Conservation (phyloP, 2,113 vertebrate species). For the Nettapus auritus region DNA sequence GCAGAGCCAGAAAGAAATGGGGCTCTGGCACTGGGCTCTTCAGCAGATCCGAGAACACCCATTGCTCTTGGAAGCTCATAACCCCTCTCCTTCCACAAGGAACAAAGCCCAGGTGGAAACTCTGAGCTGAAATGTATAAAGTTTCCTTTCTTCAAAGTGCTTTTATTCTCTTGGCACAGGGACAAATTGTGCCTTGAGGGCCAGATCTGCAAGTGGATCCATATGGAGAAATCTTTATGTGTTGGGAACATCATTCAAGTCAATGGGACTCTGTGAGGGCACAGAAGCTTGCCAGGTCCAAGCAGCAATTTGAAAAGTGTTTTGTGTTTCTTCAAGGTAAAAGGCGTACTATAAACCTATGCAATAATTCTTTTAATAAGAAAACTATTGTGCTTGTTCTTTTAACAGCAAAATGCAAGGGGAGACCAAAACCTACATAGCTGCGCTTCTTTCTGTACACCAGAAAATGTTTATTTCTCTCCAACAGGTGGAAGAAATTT, state of each 20-base stretch:
- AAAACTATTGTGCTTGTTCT: conserved; percentile 32
- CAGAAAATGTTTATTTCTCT: neutral
- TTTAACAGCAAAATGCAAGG: conserved; percentile 13
- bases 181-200: conserved; percentile 68
- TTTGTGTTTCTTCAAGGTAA: conserved; percentile 62
- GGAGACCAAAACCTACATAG: neutral
- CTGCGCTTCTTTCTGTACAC: neutral
- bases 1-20: neutral
- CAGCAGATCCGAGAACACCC: conserved; percentile 4
- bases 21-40: neutral
- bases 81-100: neutral
- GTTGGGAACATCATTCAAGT: conserved; percentile 66
- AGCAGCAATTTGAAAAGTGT: conserved; percentile 50
- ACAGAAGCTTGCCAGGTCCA: conserved; percentile 60
- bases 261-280: neutral
- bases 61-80: conserved; percentile 34
- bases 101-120: conserved; percentile 64
- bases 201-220: conserved; percentile 64
- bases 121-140: conserved; percentile 39
- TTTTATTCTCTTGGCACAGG: conserved; percentile 65
- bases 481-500: conserved; percentile 64
- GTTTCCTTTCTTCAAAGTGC: conserved; percentile 66
- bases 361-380: conserved; percentile 60
- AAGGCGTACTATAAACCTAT: conserved; percentile 42
- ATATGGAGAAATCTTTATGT: conserved; percentile 68